These are phyloP conservation scores for Ceryle rudis DNA, from an alignment of 2,797 vertebrate species.

Conservation along the genomic window DNA sequence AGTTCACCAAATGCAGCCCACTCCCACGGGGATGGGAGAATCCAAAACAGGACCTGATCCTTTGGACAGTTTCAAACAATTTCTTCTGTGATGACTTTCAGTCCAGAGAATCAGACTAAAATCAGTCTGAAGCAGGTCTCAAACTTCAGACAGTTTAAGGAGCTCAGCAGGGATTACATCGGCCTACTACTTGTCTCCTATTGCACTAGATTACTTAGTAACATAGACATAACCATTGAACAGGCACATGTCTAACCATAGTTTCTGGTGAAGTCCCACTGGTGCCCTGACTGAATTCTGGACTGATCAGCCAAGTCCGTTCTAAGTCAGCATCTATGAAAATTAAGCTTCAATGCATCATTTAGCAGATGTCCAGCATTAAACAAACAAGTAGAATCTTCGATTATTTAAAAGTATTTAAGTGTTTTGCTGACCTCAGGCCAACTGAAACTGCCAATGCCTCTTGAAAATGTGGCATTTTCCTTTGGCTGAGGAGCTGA, in stretches of 20 bases:
- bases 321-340: neutral
- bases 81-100: neutral
- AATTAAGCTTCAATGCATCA: neutral
- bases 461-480: neutral
- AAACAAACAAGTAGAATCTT: neutral
- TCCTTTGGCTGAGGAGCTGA: neutral
- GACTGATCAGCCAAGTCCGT: neutral
- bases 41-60: neutral
- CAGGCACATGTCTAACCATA: neutral
- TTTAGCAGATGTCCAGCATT: neutral
- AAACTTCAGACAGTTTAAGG: neutral
- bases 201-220: neutral
- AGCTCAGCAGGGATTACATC: neutral
- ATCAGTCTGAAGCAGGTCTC: neutral
- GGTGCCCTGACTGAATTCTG: neutral
- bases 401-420: neutral
- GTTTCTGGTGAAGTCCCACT: neutral
- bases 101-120: neutral
- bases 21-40: neutral
- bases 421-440: neutral
- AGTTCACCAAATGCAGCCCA: neutral
- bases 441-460: neutral
- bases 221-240: neutral
- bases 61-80: neutral
- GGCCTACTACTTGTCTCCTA: neutral